Base-by-base conservation (phyloP, 2,797 vertebrate genomes). In the Anisognathus igniventris region DNA sequence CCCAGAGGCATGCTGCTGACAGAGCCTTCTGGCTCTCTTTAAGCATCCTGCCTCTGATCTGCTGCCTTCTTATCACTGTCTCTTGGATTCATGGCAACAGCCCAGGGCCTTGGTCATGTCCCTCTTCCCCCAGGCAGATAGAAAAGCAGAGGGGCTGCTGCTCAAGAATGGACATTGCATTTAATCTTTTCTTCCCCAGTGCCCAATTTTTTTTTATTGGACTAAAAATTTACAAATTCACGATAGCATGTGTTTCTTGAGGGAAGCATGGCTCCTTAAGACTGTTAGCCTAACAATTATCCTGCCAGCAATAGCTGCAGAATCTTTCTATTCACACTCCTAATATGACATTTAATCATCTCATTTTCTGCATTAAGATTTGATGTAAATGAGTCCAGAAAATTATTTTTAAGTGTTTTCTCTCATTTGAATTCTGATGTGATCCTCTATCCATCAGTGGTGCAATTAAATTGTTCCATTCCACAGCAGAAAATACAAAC, bases 71-170 rank as follows among this genome's bases (percentile, higher is more conserved):
- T 82, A 70, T 40, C 68, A 4, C 60, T 58, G 74, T 28, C 33
- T 85, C 39, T 65, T 7, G 1, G 60, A 75, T 33, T 25, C 47
- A 66, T 3, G 0, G n/a, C 0, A 0, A 57, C 35, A 66, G 21
- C 33, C 8, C 14, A 77, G 13, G 22, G 48, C 31, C 30, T 58
- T 24, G 10, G 39, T 65, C 50, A 31, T 6, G 6, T 62, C 60
- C 33, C 53, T 21, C 19, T 48, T 80, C 9, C 42, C 22, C 12
- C 21, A 50, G 6, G 31, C 76, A 88, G 62, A 71, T 3, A 67
- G 72, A 56, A 77, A 48, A 57, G 17, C 79, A 61, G 60, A 91
- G 33, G 11, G 22, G 33, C 56, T 85, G 19, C 40, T 56, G 33
- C 67, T 87, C 31, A 82, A 60, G 35, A 73, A 56, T 4, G 22